These are phyloP conservation scores for Elysia crispata DNA, from an alignment of 2,888 invertebrate species.

Conservation along the genomic window DNA sequence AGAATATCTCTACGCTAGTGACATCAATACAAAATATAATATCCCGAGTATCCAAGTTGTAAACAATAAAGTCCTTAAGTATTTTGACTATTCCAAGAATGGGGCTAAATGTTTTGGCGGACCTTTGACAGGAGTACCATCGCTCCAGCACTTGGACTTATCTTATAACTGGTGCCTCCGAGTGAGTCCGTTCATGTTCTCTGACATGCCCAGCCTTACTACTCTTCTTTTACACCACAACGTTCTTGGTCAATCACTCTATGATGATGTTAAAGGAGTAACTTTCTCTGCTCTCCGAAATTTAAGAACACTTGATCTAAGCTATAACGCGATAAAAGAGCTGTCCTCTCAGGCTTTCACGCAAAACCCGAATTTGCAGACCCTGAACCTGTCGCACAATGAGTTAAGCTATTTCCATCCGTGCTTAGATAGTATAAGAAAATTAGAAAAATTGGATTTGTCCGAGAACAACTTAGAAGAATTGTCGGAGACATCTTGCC, in stretches of 20 bases:
- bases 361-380: not conserved
- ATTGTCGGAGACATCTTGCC: not conserved
- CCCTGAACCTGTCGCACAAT: not conserved
- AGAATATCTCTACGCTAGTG: not conserved
- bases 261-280: not conserved
- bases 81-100: not conserved
- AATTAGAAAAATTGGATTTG: not conserved
- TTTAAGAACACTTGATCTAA: not conserved
- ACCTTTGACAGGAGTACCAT: not conserved
- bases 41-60: not conserved
- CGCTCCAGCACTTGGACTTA: slow-evolving; percentile 5
- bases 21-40: not conserved
- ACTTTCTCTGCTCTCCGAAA: not conserved
- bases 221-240: slow-evolving; percentile 7
- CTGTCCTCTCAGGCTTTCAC: not conserved
- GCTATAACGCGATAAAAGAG: not conserved
- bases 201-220: not conserved
- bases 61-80: slow-evolving; percentile 5
- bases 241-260: not conserved
- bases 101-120: not conserved
- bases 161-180: not conserved
- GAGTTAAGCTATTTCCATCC: not conserved
- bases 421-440: not conserved
- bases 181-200: not conserved
- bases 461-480: not conserved